Base-by-base conservation (phyloP, 2,888 invertebrate genomes). In the Xiphydria camelus region DNA sequence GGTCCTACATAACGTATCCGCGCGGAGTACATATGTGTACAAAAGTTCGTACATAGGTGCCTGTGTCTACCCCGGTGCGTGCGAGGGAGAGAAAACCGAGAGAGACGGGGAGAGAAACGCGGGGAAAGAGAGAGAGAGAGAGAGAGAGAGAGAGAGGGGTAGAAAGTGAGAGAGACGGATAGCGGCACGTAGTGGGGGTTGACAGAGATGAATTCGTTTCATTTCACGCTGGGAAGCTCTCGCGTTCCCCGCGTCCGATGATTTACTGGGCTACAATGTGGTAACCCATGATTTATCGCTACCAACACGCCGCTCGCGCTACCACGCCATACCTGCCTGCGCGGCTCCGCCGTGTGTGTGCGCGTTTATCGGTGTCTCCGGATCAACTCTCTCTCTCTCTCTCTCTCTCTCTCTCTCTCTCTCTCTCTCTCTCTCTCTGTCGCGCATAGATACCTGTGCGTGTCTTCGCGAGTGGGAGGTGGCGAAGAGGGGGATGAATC, bases 251-350 rank as follows among this genome's bases (percentile, higher is more conserved):
- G 73, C 73, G 71, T 76, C 74, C 74, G 79, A 83, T 83, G 82
- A 82, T 83, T 82, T 82, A 82, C 81, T 78, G 80, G 79, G 80
- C 80, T 82, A 82, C 82, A 82, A 81, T 82, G 82, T 82, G 83
- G 83, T 82, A 82, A 82, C 81, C 82, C 82, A 82, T 82, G 82
- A 83, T 83, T 82, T 83, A 83, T 81, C 67, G 78, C 76, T 75
- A 79, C 79, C 80, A 80, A 80, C 80, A 79, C 79, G 79, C 79
- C 78, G 79, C 77, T n/a, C 77, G 77, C 77, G 76, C 76, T 77
- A 76, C 71, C 67, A 70, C 72, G 70, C 71, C 70, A 68, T 74
- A 73, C 74, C 74, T 73, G 73, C 61, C 46, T n/a, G n/a, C n/a
- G n/a, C n/a, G n/a, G n/a, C n/a, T n/a, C n/a, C n/a, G n/a, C 62